Conservation (phyloP, 2,888 invertebrate genomes). For the Margaritifera margaritifera region DNA sequence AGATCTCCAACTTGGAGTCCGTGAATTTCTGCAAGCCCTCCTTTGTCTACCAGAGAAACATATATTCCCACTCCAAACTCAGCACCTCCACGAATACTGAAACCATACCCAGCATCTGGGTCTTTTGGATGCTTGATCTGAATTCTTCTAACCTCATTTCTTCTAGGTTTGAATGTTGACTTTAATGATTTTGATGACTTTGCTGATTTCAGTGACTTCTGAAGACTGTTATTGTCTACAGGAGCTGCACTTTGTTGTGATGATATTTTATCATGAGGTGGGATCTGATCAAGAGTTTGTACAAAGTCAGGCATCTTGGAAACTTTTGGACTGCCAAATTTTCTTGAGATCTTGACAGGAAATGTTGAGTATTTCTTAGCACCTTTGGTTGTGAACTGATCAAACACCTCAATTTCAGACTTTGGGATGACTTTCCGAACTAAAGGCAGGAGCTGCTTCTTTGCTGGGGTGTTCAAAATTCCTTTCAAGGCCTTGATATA, state of each 20-base stretch:
- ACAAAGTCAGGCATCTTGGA: conserved; percentile 4
- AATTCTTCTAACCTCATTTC: conserved; percentile 27
- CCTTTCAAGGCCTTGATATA: conserved; percentile 53
- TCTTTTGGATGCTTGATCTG: conserved; percentile 27
- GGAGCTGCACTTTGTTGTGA: conserved; percentile 3
- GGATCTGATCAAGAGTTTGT: conserved; percentile 4
- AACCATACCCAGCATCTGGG: conserved; percentile 80
- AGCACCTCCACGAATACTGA: conserved; percentile 95
- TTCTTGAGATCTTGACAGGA: conserved; percentile 36
- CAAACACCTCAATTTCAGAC: conserved; percentile 56
- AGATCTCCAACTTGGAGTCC: conserved; percentile 86
- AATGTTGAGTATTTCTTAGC: conserved; percentile 43
- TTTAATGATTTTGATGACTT: conserved; percentile 1
- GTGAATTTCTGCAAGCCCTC: conserved; percentile 91
- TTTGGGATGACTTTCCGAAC: conserved; percentile 60
- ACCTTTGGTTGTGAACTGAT: conserved; percentile 30
- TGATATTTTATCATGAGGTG: background rate
- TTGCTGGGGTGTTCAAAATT: conserved; percentile 65
- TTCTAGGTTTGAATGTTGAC: conserved; percentile 7
- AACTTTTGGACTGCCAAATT: conserved; percentile 6
- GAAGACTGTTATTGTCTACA: too few species aligned
- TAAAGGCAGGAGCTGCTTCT: conserved; percentile 53
- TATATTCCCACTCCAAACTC: conserved; percentile 96
- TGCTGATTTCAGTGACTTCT: conserved; percentile 16
- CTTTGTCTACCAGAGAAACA: conserved; percentile 94